Base-by-base conservation (phyloP, 2,113 vertebrate species). In the Sinocyclocheilus anshuiensis region DNA sequence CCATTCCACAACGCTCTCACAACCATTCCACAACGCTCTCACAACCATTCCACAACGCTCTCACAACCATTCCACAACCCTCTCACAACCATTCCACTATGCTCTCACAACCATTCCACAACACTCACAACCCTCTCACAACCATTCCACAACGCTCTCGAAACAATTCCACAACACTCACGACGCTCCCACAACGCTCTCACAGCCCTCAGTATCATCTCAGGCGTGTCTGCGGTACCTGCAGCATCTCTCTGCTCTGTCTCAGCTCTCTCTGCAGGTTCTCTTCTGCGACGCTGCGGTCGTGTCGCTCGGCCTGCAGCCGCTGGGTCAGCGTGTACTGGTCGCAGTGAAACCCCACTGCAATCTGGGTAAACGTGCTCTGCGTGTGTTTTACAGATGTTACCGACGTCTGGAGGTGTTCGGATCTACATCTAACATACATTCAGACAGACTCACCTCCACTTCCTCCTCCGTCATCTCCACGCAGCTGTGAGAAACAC, bases 401-500 rank as follows among this genome's bases (percentile, higher is more conserved):
- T 55, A 77, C 9, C 2, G 26, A 29, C 2, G 0, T 33, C 26
- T 55, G 24, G 13, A 18, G 74, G 53, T 72, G 20, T 42, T 22
- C 2, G 0, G 57, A 1, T 59, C 7, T 42, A 42, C 16, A 42
- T 22, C 69, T 12, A 42, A 72, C 36, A 42, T 9, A 22, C 36
- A 12, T 39, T 42, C 36, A 39, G 69, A 29, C 29, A 59, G 45
- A 15, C 87, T 93, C 84, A 95, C 95, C 94, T 95, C 94, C 63
- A 94, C 88, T 0, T 95, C 94, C 87, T 95, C 92, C 85, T 95
- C 95, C 0, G 92, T 94, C 93, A 94, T 90, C 85, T 92, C 85
- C 57, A 86, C 88, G 80, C 93, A 88, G 81, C 95, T 95, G 90
- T 81, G 74, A 86, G 85, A 87, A 88, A 81, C 3, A 45, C 1